Evolutionary conservation across 2,888 invertebrate genomes (phyloP), one percentile per base, ranked within the genome.

Genomic region (Prenolepis imparis): DNA sequence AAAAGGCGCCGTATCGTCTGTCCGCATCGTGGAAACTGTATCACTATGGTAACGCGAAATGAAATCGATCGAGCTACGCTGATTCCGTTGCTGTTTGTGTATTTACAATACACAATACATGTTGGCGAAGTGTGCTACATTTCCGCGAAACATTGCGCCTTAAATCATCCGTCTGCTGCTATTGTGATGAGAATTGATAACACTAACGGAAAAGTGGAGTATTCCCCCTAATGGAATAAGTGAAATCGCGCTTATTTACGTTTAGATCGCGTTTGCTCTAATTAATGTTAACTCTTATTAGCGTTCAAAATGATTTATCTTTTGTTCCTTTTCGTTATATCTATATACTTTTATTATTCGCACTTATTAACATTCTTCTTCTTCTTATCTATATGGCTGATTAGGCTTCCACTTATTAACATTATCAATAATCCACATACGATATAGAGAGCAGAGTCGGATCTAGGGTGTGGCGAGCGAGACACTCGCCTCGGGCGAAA

Each of bases 61-160:
- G 85, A 84, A 90, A 90, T 89, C 89, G 90, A 89, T 89, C 66
- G 83, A 82, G 82, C 75, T 68, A 72, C 83, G 41, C 68, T 73
- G 64, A 68, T 84, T 61, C 80, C 78, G 83, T 84, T 24, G 41
- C 36, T n/a, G 18, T 48, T 6, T 28, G 9, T 84, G n/a, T 84
- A 15, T 85, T 82, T 82, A 85, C 64, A 24, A n/a, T 52, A 52
- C n/a, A n/a, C n/a, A 6, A 24, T 41, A 11, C 18, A 36, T 18
- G 9, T 21, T 24, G 15, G 41, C n/a, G 63, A 36, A 9, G 48
- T 55, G 72, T 39, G 44, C 21, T 72, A 72, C 24, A n/a, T 74
- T 74, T 28, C 9, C 28, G 72, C 48, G 55, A 77, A 55, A 72
- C 39, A 68, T 72, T 39, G 24, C 21, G 21, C 41, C 11, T 12